phyloP scores from a whole-genome alignment of 2,797 vertebrate species.

The Squalus acanthias region DNA sequence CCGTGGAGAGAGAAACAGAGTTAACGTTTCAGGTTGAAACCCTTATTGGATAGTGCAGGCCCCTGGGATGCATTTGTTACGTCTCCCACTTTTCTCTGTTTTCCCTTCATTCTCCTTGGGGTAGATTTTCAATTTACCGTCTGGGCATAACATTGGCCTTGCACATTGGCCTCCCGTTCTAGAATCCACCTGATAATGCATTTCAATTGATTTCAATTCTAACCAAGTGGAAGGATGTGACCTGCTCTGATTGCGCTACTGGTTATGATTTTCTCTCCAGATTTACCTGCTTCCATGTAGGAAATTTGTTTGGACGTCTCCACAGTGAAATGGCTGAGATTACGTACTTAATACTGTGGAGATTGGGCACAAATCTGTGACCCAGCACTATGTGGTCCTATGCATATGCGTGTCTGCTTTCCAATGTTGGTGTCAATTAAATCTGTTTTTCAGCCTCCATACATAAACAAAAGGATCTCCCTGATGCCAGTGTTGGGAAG shows the following conservation, averaged over 20 bases:
- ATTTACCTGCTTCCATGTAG: not conserved
- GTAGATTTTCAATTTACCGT: not conserved
- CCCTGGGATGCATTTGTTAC: not conserved
- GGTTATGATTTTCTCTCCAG: not conserved
- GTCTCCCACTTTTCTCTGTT: not conserved
- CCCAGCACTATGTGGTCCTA: too few species aligned
- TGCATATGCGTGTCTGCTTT: too few species aligned
- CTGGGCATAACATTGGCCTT: not conserved
- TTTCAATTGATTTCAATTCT: not conserved
- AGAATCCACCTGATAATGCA: not conserved
- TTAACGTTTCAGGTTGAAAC: too few species aligned
- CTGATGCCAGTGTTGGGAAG: not conserved
- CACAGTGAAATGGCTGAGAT: not conserved
- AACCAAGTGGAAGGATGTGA: not conserved
- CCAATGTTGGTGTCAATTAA: not conserved
- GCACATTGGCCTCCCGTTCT: not conserved
- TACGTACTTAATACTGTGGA: not conserved
- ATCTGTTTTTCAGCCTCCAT: not conserved
- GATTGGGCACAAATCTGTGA: too few species aligned
- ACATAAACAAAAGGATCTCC: not conserved
- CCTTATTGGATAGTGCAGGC: too few species aligned
- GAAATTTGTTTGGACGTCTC: not conserved
- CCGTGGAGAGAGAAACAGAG: not conserved
- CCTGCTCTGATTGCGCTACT: not conserved
- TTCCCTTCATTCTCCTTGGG: not conserved